These are phyloP conservation scores for Nineta flava DNA, from an alignment of 2,888 invertebrate genomes.

Conservation along the genomic window DNA sequence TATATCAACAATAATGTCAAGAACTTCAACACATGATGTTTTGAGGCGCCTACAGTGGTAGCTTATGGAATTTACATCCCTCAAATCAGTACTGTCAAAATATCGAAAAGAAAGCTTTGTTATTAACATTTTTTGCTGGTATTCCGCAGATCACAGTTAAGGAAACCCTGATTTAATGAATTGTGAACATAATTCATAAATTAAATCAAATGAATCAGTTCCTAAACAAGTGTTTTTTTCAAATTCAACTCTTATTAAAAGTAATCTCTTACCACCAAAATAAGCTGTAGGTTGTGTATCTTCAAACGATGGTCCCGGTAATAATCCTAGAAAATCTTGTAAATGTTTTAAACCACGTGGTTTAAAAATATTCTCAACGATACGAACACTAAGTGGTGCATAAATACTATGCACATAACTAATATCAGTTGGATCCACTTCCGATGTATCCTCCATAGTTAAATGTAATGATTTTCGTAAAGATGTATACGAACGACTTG, in stretches of 20 bases:
- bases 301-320: conserved; percentile 66
- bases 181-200: background rate
- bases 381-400: conserved; percentile 79
- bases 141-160: too few species aligned
- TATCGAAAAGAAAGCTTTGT: too few species aligned
- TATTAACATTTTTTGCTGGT: too few species aligned
- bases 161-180: too few species aligned
- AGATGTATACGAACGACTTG: conserved; percentile 55
- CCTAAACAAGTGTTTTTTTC: background rate
- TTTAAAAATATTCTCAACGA: conserved; percentile 65
- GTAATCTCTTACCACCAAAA: conserved; percentile 3
- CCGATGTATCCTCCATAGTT: conserved; percentile 77
- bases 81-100: too few species aligned
- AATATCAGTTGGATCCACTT: conserved; percentile 70
- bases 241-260: conserved; percentile 8
- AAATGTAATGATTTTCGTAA: conserved; percentile 65
- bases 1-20: too few species aligned
- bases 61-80: too few species aligned
- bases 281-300: conserved; percentile 33
- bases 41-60: too few species aligned
- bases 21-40: too few species aligned
- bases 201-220: background rate
- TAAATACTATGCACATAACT: conserved; percentile 87
- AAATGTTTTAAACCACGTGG: conserved; percentile 65
- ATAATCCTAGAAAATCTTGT: conserved; percentile 63